Conservation (phyloP, 1,140 invertebrate genomes). For the Chelonus insularis region DNA sequence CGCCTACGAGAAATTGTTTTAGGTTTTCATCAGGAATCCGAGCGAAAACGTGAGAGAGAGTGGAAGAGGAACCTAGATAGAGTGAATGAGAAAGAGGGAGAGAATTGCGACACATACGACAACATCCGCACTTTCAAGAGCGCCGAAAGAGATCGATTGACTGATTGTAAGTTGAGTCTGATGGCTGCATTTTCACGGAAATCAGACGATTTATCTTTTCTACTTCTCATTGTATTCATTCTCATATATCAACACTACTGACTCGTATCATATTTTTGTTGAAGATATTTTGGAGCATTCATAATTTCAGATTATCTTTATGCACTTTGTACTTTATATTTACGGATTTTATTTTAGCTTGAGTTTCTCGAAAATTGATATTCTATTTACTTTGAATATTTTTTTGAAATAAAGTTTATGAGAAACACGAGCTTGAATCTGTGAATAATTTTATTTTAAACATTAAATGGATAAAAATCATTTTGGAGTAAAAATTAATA, state of each 20-base stretch:
- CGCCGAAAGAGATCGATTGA: conserved; percentile 56
- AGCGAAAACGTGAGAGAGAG: conserved; percentile 1
- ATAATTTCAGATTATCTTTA: no score
- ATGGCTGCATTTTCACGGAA: conserved; percentile 36
- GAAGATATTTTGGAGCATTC: no score
- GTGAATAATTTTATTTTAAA: no score
- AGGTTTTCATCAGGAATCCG: background rate
- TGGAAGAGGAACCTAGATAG: background rate
- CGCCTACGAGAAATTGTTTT: conserved; percentile 9
- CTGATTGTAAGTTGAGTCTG: conserved; percentile 35
- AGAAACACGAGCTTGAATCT: no score
- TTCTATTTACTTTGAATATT: no score
- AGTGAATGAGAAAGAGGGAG: conserved; percentile 5
- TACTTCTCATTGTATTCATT: background rate
- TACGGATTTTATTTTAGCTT: no score
- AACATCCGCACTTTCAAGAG: conserved; percentile 31
- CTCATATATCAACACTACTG: background rate
- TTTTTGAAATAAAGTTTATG: no score
- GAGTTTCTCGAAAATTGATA: no score
- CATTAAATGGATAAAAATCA: no score
- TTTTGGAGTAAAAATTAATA: no score
- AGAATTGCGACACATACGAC: conserved; percentile 25
- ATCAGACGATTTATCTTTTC: background rate
- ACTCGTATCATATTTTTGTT: no score
- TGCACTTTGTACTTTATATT: no score